phyloP scores from a whole-genome alignment of 2,888 invertebrate genomes.

The Lordiphosa fenestrarum region DNA sequence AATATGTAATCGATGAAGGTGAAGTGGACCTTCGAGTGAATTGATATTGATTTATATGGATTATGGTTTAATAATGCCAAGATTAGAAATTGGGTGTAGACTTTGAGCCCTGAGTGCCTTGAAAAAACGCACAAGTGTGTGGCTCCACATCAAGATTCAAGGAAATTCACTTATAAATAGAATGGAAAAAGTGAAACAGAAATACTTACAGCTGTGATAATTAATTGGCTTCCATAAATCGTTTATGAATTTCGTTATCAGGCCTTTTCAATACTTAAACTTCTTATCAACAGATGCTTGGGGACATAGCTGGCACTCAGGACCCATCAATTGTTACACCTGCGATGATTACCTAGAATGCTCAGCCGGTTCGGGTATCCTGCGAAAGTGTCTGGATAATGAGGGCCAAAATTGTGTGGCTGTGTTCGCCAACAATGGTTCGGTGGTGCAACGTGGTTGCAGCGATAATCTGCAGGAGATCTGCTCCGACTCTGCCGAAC shows the following conservation, averaged over 20 bases:
- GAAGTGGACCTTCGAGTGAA: slow-evolving; percentile 10
- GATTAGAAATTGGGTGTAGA: slow-evolving; percentile 9
- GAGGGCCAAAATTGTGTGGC: slow-evolving; percentile 62
- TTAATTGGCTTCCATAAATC: background rate
- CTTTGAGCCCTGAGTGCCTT: slow-evolving; percentile 8
- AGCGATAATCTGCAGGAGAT: slow-evolving; percentile 40
- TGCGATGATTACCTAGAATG: slow-evolving; percentile 58
- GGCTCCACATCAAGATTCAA: background rate
- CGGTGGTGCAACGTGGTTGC: slow-evolving; percentile 68
- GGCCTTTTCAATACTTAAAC: background rate
- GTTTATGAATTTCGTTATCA: slow-evolving; percentile 1
- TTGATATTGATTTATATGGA: slow-evolving; percentile 29
- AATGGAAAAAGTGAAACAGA: too few relatives aligned
- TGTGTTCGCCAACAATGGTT: slow-evolving; percentile 45
- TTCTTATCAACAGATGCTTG: slow-evolving; percentile 42
- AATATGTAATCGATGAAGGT: background rate
- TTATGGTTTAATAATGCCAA: slow-evolving; percentile 3
- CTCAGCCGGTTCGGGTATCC: slow-evolving; percentile 34
- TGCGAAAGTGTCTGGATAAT: slow-evolving; percentile 54
- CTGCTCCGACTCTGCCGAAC: slow-evolving; percentile 37
- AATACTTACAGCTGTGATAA: too few relatives aligned
- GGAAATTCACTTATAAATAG: background rate
- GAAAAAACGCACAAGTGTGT: background rate
- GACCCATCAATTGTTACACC: slow-evolving; percentile 64
- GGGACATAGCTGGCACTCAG: slow-evolving; percentile 57